Evolutionary conservation across 1,140 invertebrate species (phyloP).

Genomic region (Melipona quadrifasciata): DNA sequence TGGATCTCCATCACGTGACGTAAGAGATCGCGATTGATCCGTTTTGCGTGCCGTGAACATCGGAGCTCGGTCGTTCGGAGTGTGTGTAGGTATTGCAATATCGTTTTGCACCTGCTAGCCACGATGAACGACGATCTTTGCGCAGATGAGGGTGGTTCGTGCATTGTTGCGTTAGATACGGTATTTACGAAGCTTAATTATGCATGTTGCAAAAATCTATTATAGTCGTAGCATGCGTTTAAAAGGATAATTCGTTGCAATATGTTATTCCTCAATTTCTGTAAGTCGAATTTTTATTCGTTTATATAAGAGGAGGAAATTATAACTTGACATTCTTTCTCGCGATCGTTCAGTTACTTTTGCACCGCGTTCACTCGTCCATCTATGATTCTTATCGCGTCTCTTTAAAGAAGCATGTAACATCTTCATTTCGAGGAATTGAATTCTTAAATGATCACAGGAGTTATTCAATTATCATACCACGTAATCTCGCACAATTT

Average conservation of each 20-base stretch:
- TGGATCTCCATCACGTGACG: slow-evolving; percentile 1
- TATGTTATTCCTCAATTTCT: no score
- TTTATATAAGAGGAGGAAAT: background rate
- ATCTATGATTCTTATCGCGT: background rate
- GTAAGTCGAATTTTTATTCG: background rate
- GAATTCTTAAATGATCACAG: background rate
- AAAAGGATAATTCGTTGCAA: background rate
- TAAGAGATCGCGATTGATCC: slow-evolving; percentile 24
- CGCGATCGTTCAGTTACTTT: background rate
- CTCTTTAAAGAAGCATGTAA: background rate
- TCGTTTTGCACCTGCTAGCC: slow-evolving; percentile 5
- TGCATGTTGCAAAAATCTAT: background rate
- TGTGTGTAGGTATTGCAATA: no score
- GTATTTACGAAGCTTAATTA: slow-evolving; percentile 7
- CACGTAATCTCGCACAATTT: slow-evolving; percentile 24
- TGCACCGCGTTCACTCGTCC: background rate
- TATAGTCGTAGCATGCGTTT: background rate
- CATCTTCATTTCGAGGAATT: background rate
- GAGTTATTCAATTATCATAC: slow-evolving; percentile 27
- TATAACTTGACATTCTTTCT: background rate
- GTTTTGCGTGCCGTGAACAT: slow-evolving; percentile 1
- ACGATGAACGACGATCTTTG: slow-evolving; percentile 26
- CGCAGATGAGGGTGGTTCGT: slow-evolving; percentile 9
- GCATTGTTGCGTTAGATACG: background rate
- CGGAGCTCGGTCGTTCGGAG: background rate